Evolutionary conservation across 1,140 invertebrate genomes (phyloP).

Genomic region (Leptonema lineaticorne): DNA sequence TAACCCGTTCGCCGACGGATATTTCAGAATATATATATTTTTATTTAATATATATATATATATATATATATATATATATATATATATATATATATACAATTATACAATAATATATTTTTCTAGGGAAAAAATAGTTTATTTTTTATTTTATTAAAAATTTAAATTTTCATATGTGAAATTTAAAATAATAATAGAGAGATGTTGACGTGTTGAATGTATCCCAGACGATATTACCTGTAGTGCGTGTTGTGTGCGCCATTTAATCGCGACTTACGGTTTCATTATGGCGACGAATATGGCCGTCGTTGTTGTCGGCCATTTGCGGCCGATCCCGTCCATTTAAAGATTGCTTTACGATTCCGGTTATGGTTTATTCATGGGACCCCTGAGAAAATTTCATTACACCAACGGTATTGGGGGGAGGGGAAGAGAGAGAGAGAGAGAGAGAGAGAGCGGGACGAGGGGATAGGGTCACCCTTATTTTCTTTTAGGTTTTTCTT

Average conservation of each 20-base stretch:
- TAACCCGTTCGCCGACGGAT: too few relatives aligned
- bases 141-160: neutral
- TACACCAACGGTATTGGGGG: too few relatives aligned
- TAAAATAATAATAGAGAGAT: neutral
- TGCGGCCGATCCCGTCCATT: neutral
- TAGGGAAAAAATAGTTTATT: neutral
- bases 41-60: too few relatives aligned
- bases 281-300: conserved; percentile 1
- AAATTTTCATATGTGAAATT: neutral
- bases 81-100: neutral
- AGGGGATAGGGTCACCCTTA: neutral
- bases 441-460: neutral
- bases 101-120: neutral
- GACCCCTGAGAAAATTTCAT: conserved; percentile 12
- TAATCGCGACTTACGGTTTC: conserved; percentile 1
- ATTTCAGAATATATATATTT: too few relatives aligned
- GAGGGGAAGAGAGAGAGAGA: too few relatives aligned
- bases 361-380: conserved; percentile 28
- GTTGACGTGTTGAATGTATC: neutral
- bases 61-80: too few relatives aligned
- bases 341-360: conserved; percentile 22
- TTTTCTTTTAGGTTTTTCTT: too few relatives aligned
- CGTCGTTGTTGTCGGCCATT: neutral
- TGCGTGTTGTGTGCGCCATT: too few relatives aligned
- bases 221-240: too few relatives aligned